Percentiles rank a stretch among this genome's conserved stretches.
phyloP scores from a whole-genome alignment of 2,113 vertebrate genomes.

The Heterotis niloticus region DNA sequence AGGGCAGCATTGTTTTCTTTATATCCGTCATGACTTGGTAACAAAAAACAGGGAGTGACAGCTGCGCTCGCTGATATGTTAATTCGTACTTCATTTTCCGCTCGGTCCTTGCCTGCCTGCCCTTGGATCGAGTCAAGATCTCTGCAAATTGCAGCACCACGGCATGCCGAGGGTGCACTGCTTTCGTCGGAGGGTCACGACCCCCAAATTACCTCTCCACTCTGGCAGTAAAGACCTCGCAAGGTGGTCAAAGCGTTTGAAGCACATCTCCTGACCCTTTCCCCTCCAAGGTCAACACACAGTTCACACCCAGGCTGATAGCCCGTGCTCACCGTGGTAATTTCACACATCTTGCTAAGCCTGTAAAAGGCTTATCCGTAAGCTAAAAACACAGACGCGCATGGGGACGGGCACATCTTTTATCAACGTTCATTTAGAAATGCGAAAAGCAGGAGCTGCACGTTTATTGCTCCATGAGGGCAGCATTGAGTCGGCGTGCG shows the following conservation, averaged over 20 bases:
- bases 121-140: not conserved
- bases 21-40: conserved; percentile 40
- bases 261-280: not conserved
- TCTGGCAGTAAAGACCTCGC: not conserved
- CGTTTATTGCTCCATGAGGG: not conserved
- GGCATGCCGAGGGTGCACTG: not conserved
- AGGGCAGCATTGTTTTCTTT: conserved; percentile 53
- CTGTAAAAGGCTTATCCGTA: too few relatives aligned
- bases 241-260: not conserved
- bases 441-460: too few relatives aligned
- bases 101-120: conserved; percentile 29
- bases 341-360: not conserved
- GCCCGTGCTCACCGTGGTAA: not conserved
- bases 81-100: conserved; percentile 41
- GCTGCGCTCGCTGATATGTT: conserved; percentile 39
- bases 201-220: not conserved
- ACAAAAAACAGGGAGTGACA: conserved; percentile 19
- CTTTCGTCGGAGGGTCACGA: not conserved
- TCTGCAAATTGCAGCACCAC: not conserved
- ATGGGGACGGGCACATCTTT: too few relatives aligned
- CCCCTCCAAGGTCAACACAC: not conserved
- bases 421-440: too few relatives aligned
- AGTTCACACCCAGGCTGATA: not conserved
- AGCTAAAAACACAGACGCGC: too few relatives aligned
- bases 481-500: not conserved